These are phyloP conservation scores for Sycophila sp. DNA, from an alignment of 1,140 invertebrate genomes.

Conservation along the genomic window DNA sequence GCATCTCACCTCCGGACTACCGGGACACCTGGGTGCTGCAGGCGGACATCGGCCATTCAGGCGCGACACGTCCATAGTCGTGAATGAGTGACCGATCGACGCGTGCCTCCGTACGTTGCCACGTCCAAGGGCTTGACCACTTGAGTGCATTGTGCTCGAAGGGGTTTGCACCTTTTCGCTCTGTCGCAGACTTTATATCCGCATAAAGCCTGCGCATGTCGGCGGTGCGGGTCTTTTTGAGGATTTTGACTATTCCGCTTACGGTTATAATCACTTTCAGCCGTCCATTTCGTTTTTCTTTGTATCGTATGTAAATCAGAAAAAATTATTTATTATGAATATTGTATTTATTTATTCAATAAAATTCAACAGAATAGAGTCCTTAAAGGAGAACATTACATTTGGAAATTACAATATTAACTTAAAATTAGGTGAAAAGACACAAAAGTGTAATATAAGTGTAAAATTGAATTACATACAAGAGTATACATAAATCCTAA, in stretches of 20 bases:
- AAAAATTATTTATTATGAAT: no score
- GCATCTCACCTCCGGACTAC: slow-evolving; percentile 9
- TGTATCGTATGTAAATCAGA: background rate
- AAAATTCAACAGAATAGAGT: no score
- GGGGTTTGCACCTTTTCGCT: background rate
- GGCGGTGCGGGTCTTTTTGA: no score
- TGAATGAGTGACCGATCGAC: slow-evolving; percentile 22
- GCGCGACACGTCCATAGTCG: background rate
- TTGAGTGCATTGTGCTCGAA: background rate
- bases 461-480: no score
- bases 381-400: no score
- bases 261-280: no score
- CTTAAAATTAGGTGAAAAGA: no score
- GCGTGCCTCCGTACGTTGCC: background rate
- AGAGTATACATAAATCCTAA: no score
- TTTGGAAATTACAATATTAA: no score
- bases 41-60: slow-evolving; percentile 13
- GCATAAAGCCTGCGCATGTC: background rate
- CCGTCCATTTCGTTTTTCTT: background rate
- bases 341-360: no score
- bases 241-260: no score
- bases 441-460: no score
- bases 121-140: slow-evolving; percentile 19
- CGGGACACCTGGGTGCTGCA: background rate
- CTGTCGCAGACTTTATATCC: background rate